These are phyloP conservation scores for Clitarchus hookeri DNA, from an alignment of 2,888 invertebrate species.

Conservation along the genomic window DNA sequence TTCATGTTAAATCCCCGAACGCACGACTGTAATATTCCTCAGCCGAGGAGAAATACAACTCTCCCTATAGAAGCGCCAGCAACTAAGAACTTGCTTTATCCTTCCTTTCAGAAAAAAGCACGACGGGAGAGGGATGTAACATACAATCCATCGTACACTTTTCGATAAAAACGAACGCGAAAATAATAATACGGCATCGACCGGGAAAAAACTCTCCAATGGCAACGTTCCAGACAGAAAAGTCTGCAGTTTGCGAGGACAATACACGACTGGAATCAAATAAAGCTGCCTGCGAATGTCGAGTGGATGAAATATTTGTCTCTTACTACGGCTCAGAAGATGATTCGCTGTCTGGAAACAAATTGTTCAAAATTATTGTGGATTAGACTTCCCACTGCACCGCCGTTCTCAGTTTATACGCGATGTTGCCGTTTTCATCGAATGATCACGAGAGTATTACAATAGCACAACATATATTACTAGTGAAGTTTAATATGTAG, in stretches of 20 bases:
- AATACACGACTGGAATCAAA: not conserved
- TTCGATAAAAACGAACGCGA: not conserved
- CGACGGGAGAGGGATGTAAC: not conserved
- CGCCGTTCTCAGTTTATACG: too few species aligned
- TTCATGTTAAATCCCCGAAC: conserved; percentile 18
- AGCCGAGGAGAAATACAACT: not conserved
- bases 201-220: conserved; percentile 3
- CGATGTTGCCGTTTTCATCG: too few species aligned
- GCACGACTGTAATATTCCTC: conserved; percentile 2
- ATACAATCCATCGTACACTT: conserved; percentile 1
- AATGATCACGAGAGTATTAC: too few species aligned
- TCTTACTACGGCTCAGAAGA: not conserved
- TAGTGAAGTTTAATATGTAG: too few species aligned
- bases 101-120: not conserved
- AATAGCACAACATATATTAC: too few species aligned
- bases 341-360: not conserved
- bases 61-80: not conserved
- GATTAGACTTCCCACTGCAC: not conserved
- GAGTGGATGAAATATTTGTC: not conserved
- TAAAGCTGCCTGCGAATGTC: conserved; percentile 4
- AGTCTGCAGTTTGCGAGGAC: not conserved
- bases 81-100: not conserved
- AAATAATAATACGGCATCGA: conserved; percentile 6
- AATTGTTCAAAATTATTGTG: not conserved
- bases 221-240: not conserved